phyloP scores from a whole-genome alignment of 2,888 invertebrate genomes.

The Lasiommata megera region DNA sequence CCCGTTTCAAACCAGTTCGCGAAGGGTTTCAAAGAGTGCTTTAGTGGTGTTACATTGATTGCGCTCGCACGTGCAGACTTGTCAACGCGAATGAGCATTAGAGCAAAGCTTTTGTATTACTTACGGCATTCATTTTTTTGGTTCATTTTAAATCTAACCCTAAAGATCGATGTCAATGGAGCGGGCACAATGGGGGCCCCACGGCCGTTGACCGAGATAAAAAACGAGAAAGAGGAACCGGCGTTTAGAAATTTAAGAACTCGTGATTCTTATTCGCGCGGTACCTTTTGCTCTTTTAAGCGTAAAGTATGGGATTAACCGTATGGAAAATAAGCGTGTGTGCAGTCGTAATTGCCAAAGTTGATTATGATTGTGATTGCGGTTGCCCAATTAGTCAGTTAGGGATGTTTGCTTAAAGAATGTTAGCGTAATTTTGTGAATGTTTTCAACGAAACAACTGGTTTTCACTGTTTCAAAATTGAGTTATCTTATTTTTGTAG shows the following conservation, averaged over 20 bases:
- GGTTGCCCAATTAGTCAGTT: no score
- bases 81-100: slow-evolving; percentile 24
- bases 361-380: neutral
- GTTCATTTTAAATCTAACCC: slow-evolving; percentile 56
- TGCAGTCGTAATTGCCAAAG: neutral
- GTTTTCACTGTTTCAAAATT: no score
- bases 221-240: slow-evolving; percentile 57
- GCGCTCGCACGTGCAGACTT: slow-evolving; percentile 35
- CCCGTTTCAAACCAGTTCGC: slow-evolving; percentile 7
- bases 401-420: no score
- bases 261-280: slow-evolving; percentile 48
- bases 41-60: slow-evolving; percentile 13
- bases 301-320: neutral
- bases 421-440: no score
- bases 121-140: slow-evolving; percentile 16
- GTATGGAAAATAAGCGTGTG: neutral
- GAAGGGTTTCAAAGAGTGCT: slow-evolving; percentile 27
- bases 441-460: no score
- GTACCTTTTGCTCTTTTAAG: slow-evolving; percentile 1
- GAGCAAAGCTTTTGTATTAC: slow-evolving; percentile 20
- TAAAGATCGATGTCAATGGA: slow-evolving; percentile 71
- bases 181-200: slow-evolving; percentile 57
- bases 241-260: slow-evolving; percentile 58
- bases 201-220: slow-evolving; percentile 76
- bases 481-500: no score